phyloP scores from a whole-genome alignment of 2,113 vertebrate species.

The Emberiza fucata region DNA sequence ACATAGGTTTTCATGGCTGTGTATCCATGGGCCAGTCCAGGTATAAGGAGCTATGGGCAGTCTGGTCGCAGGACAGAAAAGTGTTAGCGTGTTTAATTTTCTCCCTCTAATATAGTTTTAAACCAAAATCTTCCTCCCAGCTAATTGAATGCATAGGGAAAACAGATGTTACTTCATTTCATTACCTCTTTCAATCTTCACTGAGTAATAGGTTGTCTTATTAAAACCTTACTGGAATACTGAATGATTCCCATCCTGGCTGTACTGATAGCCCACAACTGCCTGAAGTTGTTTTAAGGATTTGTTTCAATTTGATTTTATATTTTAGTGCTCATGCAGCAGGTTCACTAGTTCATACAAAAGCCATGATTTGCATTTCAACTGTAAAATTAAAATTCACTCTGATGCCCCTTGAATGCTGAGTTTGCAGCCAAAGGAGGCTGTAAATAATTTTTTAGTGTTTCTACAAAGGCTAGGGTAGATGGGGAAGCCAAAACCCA shows the following conservation, averaged over 20 bases:
- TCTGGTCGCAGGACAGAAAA: neutral
- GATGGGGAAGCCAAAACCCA: neutral
- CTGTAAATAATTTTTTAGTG: neutral
- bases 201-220: neutral
- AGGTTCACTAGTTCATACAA: neutral
- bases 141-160: neutral
- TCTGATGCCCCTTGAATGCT: neutral
- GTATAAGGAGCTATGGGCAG: neutral
- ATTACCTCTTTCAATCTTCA: neutral
- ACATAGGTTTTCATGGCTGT: neutral
- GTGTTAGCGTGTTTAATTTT: neutral
- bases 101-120: neutral
- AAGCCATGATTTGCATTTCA: neutral
- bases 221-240: neutral
- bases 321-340: neutral
- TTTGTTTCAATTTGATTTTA: neutral
- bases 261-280: neutral
- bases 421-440: neutral
- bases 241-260: neutral
- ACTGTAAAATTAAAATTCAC: constrained; percentile 19
- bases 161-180: constrained; percentile 6
- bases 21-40: neutral
- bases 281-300: neutral
- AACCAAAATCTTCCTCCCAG: neutral
- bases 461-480: neutral